Base-by-base conservation (phyloP, 2,113 vertebrate genomes). In the Coryphaenoides rupestris region DNA sequence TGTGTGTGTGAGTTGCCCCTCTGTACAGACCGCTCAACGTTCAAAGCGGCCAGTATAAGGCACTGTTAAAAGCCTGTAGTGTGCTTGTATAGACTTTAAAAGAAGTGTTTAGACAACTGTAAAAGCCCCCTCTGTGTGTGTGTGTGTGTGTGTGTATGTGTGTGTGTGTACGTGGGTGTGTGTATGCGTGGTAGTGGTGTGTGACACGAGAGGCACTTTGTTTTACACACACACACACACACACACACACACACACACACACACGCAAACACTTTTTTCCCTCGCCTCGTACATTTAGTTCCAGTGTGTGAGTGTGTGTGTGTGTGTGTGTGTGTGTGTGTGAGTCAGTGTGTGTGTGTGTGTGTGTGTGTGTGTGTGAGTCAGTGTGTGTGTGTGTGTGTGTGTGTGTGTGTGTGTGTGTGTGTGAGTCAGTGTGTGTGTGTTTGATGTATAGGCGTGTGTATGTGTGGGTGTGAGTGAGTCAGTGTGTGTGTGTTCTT, bases 21-120 rank as follows among this genome's bases (percentile, higher is more conserved):
- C 72, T 78, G 74, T 78, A 70, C 60, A 71, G 68, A 53, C 61
- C 14, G 24, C 74, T 71, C 61, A 73, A 69, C 74, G 75, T 75
- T 85, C 80, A 85, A 82, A 82, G 80, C 80, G 63, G 82, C 80
- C 78, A 85, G 82, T 85, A 83, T 84, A 74, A 79, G 70, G 70
- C 76, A 73, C 75, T 80, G 76, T 77, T 81, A 81, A 84, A 84
- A 80, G 74, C 86, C 66, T 68, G 75, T 79, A 75, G 73, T 86
- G 87, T 79, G 76, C 59, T 63, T 73, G 64, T 70, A 72, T 62
- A 72, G 74, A 77, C 74, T 78, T 82, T 79, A 19, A 82, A 80
- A 79, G 71, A 71, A 58, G 63, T 71, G 75, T 77, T 76, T 79
- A 61, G 74, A 71, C 68, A 68, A 83, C 74, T 69, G 79, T 81